Evolutionary conservation across 2,797 vertebrate species (phyloP).

Genomic region (Takifugu ocellatus): DNA sequence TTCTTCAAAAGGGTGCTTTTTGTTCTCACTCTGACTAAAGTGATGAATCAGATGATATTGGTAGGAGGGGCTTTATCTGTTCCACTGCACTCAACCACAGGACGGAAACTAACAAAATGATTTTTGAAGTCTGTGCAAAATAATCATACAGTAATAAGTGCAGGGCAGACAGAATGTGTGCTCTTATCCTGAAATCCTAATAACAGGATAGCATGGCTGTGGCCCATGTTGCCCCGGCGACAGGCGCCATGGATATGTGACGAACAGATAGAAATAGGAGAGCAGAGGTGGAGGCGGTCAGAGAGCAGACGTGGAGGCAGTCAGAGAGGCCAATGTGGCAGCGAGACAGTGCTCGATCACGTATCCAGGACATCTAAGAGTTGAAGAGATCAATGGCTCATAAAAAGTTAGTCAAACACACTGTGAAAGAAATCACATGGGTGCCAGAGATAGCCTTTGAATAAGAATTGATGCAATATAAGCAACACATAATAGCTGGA

Average conservation of each 20-base stretch:
- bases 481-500: neutral
- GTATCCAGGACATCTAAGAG: conserved; percentile 4
- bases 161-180: conserved; percentile 11
- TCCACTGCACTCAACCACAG: too few relatives aligned
- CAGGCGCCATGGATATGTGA: conserved; percentile 76
- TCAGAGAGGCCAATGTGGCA: conserved; percentile 5
- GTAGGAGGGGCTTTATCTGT: too few relatives aligned
- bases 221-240: conserved; percentile 69
- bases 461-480: conserved; percentile 10
- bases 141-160: conserved; percentile 20
- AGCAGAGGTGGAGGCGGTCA: conserved; percentile 43
- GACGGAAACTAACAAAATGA: neutral
- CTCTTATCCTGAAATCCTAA: conserved; percentile 71
- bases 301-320: conserved; percentile 2
- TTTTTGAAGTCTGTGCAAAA: conserved; percentile 4
- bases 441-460: too few relatives aligned
- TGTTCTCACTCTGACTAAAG: too few relatives aligned
- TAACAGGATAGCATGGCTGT: conserved; percentile 77
- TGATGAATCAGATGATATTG: too few relatives aligned
- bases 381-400: neutral
- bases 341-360: conserved; percentile 8
- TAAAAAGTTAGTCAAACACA: neutral
- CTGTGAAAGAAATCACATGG: conserved; percentile 1
- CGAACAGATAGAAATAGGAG: conserved; percentile 50
- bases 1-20: too few relatives aligned